Evolutionary conservation across 2,797 vertebrate species (phyloP).

Genomic region (Sardinella longiceps): DNA sequence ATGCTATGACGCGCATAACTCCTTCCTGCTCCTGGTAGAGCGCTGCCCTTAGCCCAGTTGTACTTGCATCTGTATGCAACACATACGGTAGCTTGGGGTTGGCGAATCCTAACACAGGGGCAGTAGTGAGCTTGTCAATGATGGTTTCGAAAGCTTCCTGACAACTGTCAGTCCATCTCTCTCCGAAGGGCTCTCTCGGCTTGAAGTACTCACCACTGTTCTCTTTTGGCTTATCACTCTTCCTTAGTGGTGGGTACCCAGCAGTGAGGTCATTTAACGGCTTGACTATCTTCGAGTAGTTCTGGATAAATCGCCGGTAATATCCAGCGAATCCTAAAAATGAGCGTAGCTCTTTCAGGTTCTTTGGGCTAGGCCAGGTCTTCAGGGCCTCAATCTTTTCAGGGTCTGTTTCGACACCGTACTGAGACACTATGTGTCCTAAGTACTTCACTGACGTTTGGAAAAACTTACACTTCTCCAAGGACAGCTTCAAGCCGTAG

Average conservation of each 20-base stretch:
- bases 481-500: neutral
- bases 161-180: slow-evolving; percentile 21
- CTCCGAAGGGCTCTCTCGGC: neutral
- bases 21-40: slow-evolving; percentile 40
- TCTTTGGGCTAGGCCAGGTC: slow-evolving; percentile 34
- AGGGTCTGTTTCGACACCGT: slow-evolving; percentile 28
- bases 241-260: slow-evolving; percentile 26
- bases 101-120: slow-evolving; percentile 35
- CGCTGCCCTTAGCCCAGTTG: slow-evolving; percentile 20
- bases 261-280: slow-evolving; percentile 34
- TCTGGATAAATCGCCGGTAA: slow-evolving; percentile 5
- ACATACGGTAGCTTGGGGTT: slow-evolving; percentile 29
- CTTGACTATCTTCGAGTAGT: slow-evolving; percentile 27
- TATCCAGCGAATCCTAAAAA: slow-evolving; percentile 31
- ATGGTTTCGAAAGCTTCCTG: slow-evolving; percentile 19
- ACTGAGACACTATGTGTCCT: neutral
- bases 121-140: slow-evolving; percentile 30
- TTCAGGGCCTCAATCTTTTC: slow-evolving; percentile 27
- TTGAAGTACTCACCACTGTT: neutral
- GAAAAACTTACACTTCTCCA: neutral
- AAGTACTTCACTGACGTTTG: neutral
- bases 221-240: neutral
- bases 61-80: slow-evolving; percentile 30
- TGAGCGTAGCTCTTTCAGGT: slow-evolving; percentile 27
- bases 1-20: slow-evolving; percentile 18